phyloP scores from a whole-genome alignment of 2,888 invertebrate genomes.

The Temnothorax ravouxi region DNA sequence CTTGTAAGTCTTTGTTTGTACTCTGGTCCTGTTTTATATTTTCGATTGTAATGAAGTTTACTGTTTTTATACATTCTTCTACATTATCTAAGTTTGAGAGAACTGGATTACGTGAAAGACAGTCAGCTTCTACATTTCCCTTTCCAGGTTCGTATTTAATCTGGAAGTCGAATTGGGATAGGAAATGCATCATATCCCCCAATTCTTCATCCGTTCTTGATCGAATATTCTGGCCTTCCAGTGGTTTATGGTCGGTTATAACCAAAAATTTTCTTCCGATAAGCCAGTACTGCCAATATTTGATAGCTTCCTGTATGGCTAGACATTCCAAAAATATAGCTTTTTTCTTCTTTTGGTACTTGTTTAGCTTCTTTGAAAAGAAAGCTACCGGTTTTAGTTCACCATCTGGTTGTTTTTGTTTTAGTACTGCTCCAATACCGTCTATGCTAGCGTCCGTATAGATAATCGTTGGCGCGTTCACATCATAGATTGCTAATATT shows the following conservation, averaged over 20 bases:
- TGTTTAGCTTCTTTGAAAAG: conserved; percentile 65
- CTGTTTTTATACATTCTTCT: conserved; percentile 35
- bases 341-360: conserved; percentile 52
- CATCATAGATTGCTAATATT: conserved; percentile 25
- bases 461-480: conserved; percentile 17
- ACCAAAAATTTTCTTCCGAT: conserved; percentile 68
- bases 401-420: conserved; percentile 64
- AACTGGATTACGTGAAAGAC: conserved; percentile 58
- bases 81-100: not conserved
- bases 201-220: conserved; percentile 67
- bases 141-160: conserved; percentile 67
- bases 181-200: conserved; percentile 63
- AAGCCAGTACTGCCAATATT: conserved; percentile 69
- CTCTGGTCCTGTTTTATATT: conserved; percentile 35
- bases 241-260: conserved; percentile 67
- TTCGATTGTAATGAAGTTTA: conserved; percentile 33
- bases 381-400: conserved; percentile 63
- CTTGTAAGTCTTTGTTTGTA: not conserved
- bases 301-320: conserved; percentile 66
- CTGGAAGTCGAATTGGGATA: conserved; percentile 73
- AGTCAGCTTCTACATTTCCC: conserved; percentile 67
- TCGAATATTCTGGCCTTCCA: conserved; percentile 70
- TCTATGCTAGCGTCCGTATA: conserved; percentile 45
- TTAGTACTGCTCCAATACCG: conserved; percentile 68
- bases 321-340: not conserved